Percentiles rank a stretch among this genome's conserved stretches.
Evolutionary conservation across 2,888 invertebrate genomes (phyloP).

Genomic region (Machimus atricapillus): DNA sequence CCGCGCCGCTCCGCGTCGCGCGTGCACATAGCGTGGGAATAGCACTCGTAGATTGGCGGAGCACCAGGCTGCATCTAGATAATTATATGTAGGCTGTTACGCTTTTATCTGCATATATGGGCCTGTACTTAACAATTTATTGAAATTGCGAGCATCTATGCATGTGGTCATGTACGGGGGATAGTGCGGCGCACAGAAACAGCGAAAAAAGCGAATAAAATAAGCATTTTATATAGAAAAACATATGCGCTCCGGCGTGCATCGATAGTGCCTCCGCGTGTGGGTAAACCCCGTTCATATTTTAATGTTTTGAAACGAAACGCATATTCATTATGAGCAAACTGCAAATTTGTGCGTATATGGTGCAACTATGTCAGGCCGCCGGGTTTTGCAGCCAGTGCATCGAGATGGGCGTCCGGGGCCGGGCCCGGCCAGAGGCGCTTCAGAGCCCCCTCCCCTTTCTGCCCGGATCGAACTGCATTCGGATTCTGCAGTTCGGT

Average conservation of each 20-base stretch:
- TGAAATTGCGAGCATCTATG: conserved; percentile 34
- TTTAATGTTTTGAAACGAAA: conserved; percentile 39
- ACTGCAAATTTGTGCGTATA: conserved; percentile 39
- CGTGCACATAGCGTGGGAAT: conserved; percentile 12
- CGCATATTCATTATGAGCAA: conserved; percentile 39
- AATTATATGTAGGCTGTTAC: conserved; percentile 39
- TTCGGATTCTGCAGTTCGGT: neutral
- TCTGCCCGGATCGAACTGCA: neutral
- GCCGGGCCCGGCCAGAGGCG: neutral
- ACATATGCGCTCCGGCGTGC: neutral
- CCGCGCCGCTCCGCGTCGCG: neutral
- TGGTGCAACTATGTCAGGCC: conserved; percentile 30
- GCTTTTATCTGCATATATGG: conserved; percentile 35
- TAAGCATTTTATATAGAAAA: conserved; percentile 31
- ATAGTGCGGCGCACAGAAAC: conserved; percentile 28
- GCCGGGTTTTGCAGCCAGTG: neutral
- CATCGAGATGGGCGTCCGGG: neutral
- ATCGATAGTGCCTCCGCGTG: conserved; percentile 4
- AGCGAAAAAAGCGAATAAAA: conserved; percentile 35
- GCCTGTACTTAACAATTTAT: conserved; percentile 37
- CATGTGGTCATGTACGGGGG: conserved; percentile 26
- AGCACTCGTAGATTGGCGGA: conserved; percentile 9
- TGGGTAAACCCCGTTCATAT: conserved; percentile 17
- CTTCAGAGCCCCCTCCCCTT: neutral
- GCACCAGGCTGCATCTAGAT: conserved; percentile 21